Evolutionary conservation across 2,797 vertebrate species (phyloP).

Genomic region (Falco biarmicus): DNA sequence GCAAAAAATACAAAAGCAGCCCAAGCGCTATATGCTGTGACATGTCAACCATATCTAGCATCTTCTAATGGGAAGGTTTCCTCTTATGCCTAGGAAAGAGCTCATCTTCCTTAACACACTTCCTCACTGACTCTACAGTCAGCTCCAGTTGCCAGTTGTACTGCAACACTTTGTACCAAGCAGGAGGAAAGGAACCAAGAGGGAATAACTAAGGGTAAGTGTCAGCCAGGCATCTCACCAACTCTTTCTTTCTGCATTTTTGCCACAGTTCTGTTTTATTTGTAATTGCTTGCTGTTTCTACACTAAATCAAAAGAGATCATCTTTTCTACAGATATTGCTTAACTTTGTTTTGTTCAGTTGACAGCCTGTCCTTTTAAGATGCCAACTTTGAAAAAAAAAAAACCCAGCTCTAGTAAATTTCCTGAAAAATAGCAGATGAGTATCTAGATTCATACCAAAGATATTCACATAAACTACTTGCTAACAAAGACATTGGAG

Average conservation of each 20-base stretch:
- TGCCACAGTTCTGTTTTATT: neutral
- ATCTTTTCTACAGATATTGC: neutral
- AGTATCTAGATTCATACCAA: neutral
- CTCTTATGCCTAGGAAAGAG: neutral
- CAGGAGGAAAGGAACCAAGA: neutral
- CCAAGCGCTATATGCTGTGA: neutral
- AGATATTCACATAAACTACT: neutral
- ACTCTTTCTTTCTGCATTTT: neutral
- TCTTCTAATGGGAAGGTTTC: neutral
- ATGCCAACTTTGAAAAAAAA: neutral
- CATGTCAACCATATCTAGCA: neutral
- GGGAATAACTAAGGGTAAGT: slow-evolving; percentile 3
- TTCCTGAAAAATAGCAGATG: neutral
- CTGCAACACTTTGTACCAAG: neutral
- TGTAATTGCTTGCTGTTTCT: neutral
- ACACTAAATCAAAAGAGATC: neutral
- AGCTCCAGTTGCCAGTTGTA: neutral
- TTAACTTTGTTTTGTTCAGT: neutral
- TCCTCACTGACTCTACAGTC: slow-evolving; percentile 32
- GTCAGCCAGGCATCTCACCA: neutral
- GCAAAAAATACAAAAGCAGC: neutral
- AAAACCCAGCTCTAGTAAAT: neutral
- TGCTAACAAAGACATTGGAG: neutral
- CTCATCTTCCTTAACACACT: neutral
- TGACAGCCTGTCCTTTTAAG: neutral